Evolutionary conservation across 2,797 vertebrate genomes (phyloP), one percentile per base, ranked within the genome.

Genomic region (Hyperoplus lanceolatus): DNA sequence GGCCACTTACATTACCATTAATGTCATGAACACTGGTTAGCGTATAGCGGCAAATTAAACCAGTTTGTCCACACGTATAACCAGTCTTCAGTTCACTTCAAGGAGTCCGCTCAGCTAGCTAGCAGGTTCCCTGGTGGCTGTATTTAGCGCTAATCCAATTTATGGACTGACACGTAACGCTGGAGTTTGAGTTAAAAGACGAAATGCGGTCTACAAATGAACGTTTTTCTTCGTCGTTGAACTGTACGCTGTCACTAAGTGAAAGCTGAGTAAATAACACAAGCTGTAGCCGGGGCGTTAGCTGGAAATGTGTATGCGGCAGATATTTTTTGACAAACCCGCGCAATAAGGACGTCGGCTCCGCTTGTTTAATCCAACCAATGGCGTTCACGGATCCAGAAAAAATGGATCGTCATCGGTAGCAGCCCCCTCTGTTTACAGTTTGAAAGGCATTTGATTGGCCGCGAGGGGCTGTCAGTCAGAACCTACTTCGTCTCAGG

Each of bases 101-200:
- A 9, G 29, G 39, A 9, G 21, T 45, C 46, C 11, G 43, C 46
- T 54, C 43, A 56, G 81, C 69, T 77, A 62, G 77, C 72, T 74
- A 84, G 73, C 81, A 70, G 38, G n/a, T 8, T 50, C 13, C 84
- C 89, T 79, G 69, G 16, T 69, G 83, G 87, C 82, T 89, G 87
- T 82, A 88, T 75, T 81, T 59, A 77, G 54, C 49, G 66, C 73
- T 94, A 94, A 94, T 94, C 92, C 92, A 90, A 93, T 93, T 93
- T 91, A 78, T 57, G 45, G 43, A 59, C 77, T 75, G 83, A 70
- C 83, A 84, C 75, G 82, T 70, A 80, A 38, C 75, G 54, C 62
- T 58, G 6, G 6, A 51, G 61, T 81, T 81, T 81, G 78, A 68
- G 72, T 18, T 53, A 65, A 77, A 41, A 42, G 3, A 21, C 2